Base-by-base conservation (phyloP, 92 coral and sea anemone species). In the Parazoanthus atlanticus region DNA sequence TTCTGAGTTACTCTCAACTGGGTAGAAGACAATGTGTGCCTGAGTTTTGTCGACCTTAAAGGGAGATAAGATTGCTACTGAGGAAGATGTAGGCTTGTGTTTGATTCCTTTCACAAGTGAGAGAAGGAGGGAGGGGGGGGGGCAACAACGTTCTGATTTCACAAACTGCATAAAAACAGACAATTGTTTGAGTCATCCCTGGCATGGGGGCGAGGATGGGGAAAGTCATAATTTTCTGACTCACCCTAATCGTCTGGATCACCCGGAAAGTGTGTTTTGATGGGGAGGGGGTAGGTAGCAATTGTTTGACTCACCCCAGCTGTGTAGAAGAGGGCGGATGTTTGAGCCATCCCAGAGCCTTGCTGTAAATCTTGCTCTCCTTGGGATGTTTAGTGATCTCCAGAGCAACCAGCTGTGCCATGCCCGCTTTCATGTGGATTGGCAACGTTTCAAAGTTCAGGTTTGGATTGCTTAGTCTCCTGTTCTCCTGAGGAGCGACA, bases 311-410 rank as follows among this genome's bases (percentile, higher is more conserved):
- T 87, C 36, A 96, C 99, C 99, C 98, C 30, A 97, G 92, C 78
- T 97, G 99, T 31, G 97, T 71, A 9, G 99, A 95, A 9, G 96
- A 85, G 15, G 99, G 99, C 16, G 99, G 99, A 67, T 91, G 90
- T 66, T 93, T 95, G 33, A 97, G 90, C 99, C 99, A 97, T 0
- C 95, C 90, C 70, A 97, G 86, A 7, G 99, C 94, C 73, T 95
- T 97, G 80, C 89, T 93, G 95, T 93, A 94, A 70, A 97, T 92
- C 71, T 97, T 97, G 82, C 96, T 92, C 13, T 91, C 93, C 91
- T 97, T 96, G 79, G 99, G 91, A 28, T 94, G 99, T 77, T 97
- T 95, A 29, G 97, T 94, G 43, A 97, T 89, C 74, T 95, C 97
- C 72, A 97, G 89, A 30, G 99, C 98, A 46, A 94, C 96, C 54